phyloP scores from a whole-genome alignment of 2,797 vertebrate species.

The Holocentrus rufus region DNA sequence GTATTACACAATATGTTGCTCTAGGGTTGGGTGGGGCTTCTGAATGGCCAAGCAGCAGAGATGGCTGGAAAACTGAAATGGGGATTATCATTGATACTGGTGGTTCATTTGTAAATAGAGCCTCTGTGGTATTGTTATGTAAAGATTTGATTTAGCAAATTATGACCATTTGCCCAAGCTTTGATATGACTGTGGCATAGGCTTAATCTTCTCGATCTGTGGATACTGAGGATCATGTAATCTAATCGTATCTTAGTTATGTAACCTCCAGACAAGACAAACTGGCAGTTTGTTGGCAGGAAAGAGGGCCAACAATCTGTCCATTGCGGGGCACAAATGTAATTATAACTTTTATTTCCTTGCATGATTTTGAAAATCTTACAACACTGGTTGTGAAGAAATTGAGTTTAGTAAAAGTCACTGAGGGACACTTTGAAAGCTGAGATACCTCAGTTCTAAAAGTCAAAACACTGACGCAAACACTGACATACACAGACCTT shows the following conservation, averaged over 20 bases:
- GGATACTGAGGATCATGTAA: background rate
- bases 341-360: too few species aligned
- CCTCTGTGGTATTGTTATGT: background rate
- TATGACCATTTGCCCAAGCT: background rate
- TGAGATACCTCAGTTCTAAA: too few species aligned
- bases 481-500: background rate
- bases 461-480: background rate
- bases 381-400: too few species aligned
- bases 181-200: background rate
- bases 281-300: too few species aligned
- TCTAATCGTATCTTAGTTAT: background rate
- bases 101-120: background rate
- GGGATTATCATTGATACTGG: constrained; percentile 5
- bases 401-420: too few species aligned
- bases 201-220: background rate
- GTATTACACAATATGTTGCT: constrained; percentile 24
- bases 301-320: too few species aligned
- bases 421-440: too few species aligned
- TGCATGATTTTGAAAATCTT: too few species aligned
- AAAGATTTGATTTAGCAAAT: constrained; percentile 1
- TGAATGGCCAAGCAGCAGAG: background rate
- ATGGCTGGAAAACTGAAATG: background rate
- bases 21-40: constrained; percentile 1
- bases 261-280: too few species aligned
- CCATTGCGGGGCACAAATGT: too few species aligned